phyloP scores from a whole-genome alignment of 1,140 invertebrate species.

The Hypsibius dujardini region DNA sequence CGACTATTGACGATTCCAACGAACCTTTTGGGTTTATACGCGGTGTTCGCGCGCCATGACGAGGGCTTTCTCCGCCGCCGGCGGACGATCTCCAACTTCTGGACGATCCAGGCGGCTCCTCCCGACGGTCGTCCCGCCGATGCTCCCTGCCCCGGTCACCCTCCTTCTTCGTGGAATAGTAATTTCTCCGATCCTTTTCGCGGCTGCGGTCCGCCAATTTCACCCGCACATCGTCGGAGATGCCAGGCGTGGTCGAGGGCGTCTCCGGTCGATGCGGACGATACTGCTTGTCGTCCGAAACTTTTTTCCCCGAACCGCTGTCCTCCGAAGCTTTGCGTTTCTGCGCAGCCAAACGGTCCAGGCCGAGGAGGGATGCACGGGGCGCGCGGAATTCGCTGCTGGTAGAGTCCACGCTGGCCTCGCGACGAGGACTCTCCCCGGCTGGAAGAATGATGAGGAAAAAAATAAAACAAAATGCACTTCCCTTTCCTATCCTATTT shows the following conservation, averaged over 20 bases:
- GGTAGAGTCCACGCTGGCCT: not conserved
- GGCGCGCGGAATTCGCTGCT: constrained; percentile 53
- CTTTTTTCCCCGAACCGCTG: constrained; percentile 17
- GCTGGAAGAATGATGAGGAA: no score
- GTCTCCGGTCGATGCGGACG: constrained; percentile 62
- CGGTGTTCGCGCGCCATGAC: constrained; percentile 47
- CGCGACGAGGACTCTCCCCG: not conserved
- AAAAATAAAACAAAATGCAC: no score
- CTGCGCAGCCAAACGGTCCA: constrained; percentile 52
- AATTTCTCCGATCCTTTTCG: constrained; percentile 39
- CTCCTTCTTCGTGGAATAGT: constrained; percentile 38
- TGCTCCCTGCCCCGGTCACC: constrained; percentile 24
- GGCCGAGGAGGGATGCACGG: constrained; percentile 53
- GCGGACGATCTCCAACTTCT: constrained; percentile 38
- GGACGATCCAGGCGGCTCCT: constrained; percentile 38
- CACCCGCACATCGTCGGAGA: constrained; percentile 55
- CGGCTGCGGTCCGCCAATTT: constrained; percentile 46
- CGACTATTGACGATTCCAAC: constrained; percentile 16
- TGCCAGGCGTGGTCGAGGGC: constrained; percentile 75
- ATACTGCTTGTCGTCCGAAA: constrained; percentile 43
- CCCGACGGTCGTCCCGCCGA: constrained; percentile 20
- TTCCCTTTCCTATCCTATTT: no score
- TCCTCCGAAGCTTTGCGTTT: constrained; percentile 26
- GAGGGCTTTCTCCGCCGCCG: constrained; percentile 26
- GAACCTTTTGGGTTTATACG: constrained; percentile 46